These are phyloP conservation scores for Iphiclides podalirius DNA, from an alignment of 2,888 invertebrate species.

Conservation along the genomic window DNA sequence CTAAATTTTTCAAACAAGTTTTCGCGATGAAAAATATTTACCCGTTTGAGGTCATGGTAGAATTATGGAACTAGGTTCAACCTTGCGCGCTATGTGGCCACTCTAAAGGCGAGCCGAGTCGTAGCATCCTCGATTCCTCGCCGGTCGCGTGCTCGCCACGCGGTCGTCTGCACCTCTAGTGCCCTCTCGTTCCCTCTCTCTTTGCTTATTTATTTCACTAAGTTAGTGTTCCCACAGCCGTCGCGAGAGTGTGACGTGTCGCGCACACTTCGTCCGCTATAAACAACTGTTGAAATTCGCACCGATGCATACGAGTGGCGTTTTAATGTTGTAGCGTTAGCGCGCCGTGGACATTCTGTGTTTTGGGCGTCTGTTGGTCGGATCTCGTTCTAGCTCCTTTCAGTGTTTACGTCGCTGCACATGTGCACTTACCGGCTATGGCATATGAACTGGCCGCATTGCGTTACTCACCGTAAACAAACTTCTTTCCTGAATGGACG, in stretches of 20 bases:
- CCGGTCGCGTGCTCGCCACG: slow-evolving; percentile 30
- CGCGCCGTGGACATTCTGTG: slow-evolving; percentile 28
- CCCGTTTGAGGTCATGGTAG: too few species aligned
- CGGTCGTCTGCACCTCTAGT: slow-evolving; percentile 36
- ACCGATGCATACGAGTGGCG: slow-evolving; percentile 40
- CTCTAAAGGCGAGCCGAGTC: slow-evolving; percentile 6
- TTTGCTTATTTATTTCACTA: slow-evolving; percentile 53
- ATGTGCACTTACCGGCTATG: slow-evolving; percentile 35
- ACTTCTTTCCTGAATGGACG: slow-evolving; percentile 29
- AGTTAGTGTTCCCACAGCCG: slow-evolving; percentile 60
- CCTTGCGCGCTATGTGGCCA: background rate
- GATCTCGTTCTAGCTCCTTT: slow-evolving; percentile 29
- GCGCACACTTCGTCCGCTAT: slow-evolving; percentile 36
- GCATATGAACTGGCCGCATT: slow-evolving; percentile 47
- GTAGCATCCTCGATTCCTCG: slow-evolving; percentile 8
- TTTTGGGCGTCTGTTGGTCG: slow-evolving; percentile 22
- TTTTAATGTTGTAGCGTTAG: slow-evolving; percentile 36
- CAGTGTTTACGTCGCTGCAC: slow-evolving; percentile 56
- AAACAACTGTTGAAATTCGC: slow-evolving; percentile 49
- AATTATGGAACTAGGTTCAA: too few species aligned
- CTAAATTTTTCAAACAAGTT: too few species aligned
- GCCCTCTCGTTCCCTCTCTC: slow-evolving; percentile 60
- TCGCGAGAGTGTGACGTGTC: slow-evolving; percentile 58
- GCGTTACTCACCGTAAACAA: slow-evolving; percentile 52
- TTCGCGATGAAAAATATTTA: too few species aligned